Percentiles rank a stretch among this genome's conserved stretches.
phyloP scores from a whole-genome alignment of 1,140 invertebrate genomes.

The Gonatopus flavifemur region DNA sequence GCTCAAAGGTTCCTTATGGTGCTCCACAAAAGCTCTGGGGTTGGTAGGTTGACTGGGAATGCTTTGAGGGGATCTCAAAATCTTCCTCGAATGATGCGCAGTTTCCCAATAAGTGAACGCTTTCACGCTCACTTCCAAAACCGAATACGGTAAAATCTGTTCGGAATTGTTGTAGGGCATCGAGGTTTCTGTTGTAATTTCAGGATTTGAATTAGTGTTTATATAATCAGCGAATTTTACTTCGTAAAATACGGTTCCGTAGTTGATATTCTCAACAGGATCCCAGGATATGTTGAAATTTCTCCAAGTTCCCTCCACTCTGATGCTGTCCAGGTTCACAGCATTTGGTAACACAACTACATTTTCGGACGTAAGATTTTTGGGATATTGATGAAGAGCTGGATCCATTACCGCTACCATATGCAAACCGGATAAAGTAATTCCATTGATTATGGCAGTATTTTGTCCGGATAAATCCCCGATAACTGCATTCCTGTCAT shows the following conservation, averaged over 20 bases:
- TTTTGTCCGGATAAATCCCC: constrained; percentile 77
- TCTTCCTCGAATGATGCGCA: constrained; percentile 62
- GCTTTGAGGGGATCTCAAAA: constrained; percentile 68
- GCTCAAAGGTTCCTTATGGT: constrained; percentile 43
- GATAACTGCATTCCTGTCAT: constrained; percentile 73
- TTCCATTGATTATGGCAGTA: constrained; percentile 70
- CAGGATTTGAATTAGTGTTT: constrained; percentile 47
- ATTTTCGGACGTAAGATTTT: constrained; percentile 53
- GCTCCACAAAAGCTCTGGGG: constrained; percentile 69
- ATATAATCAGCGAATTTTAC: constrained; percentile 65
- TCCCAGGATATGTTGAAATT: constrained; percentile 82
- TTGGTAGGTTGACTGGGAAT: constrained; percentile 71
- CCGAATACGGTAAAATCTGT: constrained; percentile 67
- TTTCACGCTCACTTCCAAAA: constrained; percentile 70
- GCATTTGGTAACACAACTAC: constrained; percentile 70
- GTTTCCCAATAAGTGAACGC: constrained; percentile 84
- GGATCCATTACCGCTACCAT: constrained; percentile 75
- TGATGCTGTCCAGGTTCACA: constrained; percentile 65
- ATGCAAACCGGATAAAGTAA: constrained; percentile 65
- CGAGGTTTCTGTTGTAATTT: constrained; percentile 46
- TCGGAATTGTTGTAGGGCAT: constrained; percentile 55
- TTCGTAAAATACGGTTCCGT: constrained; percentile 82
- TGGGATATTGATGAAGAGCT: constrained; percentile 63
- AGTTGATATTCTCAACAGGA: constrained; percentile 71
- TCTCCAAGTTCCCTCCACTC: constrained; percentile 70